phyloP scores from a whole-genome alignment of 2,888 invertebrate genomes.

The Scaptomyza tumidula region DNA sequence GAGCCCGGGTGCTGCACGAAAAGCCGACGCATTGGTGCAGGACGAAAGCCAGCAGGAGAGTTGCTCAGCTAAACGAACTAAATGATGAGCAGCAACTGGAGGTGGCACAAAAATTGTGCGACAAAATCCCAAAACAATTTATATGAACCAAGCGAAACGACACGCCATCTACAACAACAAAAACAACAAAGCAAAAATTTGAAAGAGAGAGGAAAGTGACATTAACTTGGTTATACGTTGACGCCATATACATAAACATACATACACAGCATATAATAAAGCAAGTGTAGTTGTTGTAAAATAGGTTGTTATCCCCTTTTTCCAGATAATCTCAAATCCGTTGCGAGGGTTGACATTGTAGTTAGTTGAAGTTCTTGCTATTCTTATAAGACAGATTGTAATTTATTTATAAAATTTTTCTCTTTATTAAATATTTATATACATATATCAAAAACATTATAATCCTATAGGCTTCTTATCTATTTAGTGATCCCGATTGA shows the following conservation, averaged over 20 bases:
- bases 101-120: constrained; percentile 55
- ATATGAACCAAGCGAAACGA: constrained; percentile 67
- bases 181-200: constrained; percentile 39
- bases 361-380: not conserved
- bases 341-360: constrained; percentile 28
- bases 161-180: constrained; percentile 39
- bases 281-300: constrained; percentile 45
- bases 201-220: constrained; percentile 52
- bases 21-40: constrained; percentile 51
- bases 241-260: constrained; percentile 36
- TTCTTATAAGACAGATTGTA: too few relatives aligned
- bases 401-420: too few relatives aligned
- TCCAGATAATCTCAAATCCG: constrained; percentile 3
- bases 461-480: too few relatives aligned
- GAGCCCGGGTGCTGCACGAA: constrained; percentile 55
- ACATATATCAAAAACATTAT: too few relatives aligned
- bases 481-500: too few relatives aligned
- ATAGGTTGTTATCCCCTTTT: constrained; percentile 13
- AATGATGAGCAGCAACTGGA: constrained; percentile 17
- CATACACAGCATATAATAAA: constrained; percentile 61
- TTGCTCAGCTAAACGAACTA: not conserved
- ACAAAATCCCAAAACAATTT: constrained; percentile 78
- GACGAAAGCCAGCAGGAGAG: constrained; percentile 33
- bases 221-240: constrained; percentile 62
- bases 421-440: too few relatives aligned